Conservation (phyloP, 1,140 invertebrate species). For the Drosophila lacteicornis region DNA sequence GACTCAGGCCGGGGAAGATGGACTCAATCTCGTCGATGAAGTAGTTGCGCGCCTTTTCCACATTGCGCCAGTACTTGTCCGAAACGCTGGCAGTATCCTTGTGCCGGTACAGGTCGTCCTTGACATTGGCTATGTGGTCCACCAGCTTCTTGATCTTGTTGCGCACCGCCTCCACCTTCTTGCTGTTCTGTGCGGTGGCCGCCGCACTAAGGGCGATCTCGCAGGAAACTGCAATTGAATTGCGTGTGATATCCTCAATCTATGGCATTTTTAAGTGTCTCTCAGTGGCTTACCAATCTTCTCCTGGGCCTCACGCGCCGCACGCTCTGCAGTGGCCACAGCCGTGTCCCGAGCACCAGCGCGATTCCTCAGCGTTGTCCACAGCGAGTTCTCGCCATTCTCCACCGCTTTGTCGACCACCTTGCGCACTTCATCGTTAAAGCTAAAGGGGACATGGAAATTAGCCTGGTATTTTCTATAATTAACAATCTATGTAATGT, state of each 20-base stretch:
- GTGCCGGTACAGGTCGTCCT: conserved; percentile 87
- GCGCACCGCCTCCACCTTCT: conserved; percentile 84
- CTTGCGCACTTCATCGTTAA: conserved; percentile 87
- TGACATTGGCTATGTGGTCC: conserved; percentile 87
- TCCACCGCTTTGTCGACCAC: conserved; percentile 87
- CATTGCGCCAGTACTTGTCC: conserved; percentile 90
- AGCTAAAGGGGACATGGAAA: conserved; percentile 75
- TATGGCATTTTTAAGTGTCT: not conserved
- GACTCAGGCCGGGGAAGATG: conserved; percentile 89
- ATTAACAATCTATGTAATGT: conserved; percentile 3
- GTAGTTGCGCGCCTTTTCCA: conserved; percentile 88
- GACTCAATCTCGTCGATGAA: conserved; percentile 90
- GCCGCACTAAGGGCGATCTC: conserved; percentile 86
- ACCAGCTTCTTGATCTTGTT: conserved; percentile 88
- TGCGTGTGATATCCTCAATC: not conserved
- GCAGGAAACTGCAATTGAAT: conserved; percentile 59
- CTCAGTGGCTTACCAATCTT: conserved; percentile 62
- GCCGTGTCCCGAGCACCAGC: conserved; percentile 86
- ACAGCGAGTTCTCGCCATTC: conserved; percentile 85
- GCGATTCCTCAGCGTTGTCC: conserved; percentile 87
- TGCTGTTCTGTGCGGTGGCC: conserved; percentile 85
- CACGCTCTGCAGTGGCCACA: conserved; percentile 86
- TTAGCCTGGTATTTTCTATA: not conserved
- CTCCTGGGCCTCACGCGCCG: conserved; percentile 78
- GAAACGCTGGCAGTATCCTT: conserved; percentile 86